phyloP scores from a whole-genome alignment of 2,113 vertebrate genomes.

The Pungitius pungitius region DNA sequence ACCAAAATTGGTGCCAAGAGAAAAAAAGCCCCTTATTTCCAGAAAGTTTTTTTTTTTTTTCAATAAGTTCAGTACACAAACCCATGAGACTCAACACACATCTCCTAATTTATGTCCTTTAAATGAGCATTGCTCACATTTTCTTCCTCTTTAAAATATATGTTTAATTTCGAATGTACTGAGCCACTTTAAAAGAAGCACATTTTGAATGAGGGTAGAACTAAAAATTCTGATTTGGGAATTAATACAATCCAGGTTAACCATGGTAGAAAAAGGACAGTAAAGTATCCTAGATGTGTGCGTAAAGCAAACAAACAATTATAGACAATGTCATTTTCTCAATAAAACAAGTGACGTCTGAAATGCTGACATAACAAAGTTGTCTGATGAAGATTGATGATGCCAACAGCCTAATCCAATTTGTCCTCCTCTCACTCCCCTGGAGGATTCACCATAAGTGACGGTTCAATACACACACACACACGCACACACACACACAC shows the following conservation, averaged over 20 bases:
- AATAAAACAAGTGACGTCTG: conserved; percentile 6
- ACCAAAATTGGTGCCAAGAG: not conserved
- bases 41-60: not conserved
- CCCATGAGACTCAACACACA: not conserved
- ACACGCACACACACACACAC: conserved; percentile 1
- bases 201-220: not conserved
- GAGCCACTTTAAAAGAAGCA: not conserved
- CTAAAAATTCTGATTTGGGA: not conserved
- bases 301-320: not conserved
- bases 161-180: too few relatives aligned
- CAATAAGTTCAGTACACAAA: not conserved
- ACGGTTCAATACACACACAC: conserved; percentile 60
- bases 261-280: not conserved
- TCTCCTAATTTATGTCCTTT: not conserved
- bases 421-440: conserved; percentile 33
- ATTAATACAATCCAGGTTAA: not conserved
- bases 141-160: not conserved
- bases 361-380: conserved; percentile 42
- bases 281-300: not conserved
- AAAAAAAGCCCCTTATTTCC: not conserved
- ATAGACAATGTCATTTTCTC: not conserved
- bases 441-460: conserved; percentile 51
- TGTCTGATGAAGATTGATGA: conserved; percentile 43
- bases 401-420: conserved; percentile 51
- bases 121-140: not conserved